These are phyloP conservation scores for Sebastes nivosus DNA, from an alignment of 2,797 vertebrate species.

Conservation along the genomic window DNA sequence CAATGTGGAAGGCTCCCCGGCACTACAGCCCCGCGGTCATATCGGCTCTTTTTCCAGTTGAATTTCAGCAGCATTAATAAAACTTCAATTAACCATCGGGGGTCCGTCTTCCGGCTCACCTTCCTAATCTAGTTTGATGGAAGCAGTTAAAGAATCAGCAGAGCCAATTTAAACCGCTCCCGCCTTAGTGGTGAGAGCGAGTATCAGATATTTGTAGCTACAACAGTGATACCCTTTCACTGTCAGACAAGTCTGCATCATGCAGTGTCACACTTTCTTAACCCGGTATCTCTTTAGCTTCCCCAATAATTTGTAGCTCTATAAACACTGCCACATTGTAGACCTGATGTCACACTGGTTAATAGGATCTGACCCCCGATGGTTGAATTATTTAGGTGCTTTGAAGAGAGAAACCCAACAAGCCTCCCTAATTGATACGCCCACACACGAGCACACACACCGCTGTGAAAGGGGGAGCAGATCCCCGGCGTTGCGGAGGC, in stretches of 20 bases:
- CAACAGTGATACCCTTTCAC: conserved; percentile 27
- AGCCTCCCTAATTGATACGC: conserved; percentile 76
- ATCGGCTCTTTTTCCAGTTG: conserved; percentile 64
- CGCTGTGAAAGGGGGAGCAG: conserved; percentile 54
- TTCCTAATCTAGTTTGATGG: conserved; percentile 73
- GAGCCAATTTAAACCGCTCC: conserved; percentile 59
- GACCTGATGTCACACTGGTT: conserved; percentile 69
- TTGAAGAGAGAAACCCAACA: conserved; percentile 75
- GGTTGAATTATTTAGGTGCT: conserved; percentile 80
- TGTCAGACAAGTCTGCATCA: conserved; percentile 34
- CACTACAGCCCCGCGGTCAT: conserved; percentile 71
- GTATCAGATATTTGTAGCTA: conserved; percentile 42
- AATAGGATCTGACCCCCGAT: conserved; percentile 76
- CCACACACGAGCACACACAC: conserved; percentile 57
- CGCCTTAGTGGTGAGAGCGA: conserved; percentile 27
- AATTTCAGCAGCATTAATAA: conserved; percentile 80
- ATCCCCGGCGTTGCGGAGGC: conserved; percentile 45
- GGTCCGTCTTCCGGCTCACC: conserved; percentile 69
- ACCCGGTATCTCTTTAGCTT: conserved; percentile 37
- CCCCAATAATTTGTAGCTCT: conserved; percentile 52
- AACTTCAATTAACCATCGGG: conserved; percentile 82
- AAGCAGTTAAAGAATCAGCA: conserved; percentile 69
- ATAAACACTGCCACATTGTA: conserved; percentile 60
- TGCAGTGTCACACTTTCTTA: conserved; percentile 43
- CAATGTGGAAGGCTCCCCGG: conserved; percentile 60